Conservation (phyloP, 92 coral and sea anemone species). For the Isaurus tuberculatus region DNA sequence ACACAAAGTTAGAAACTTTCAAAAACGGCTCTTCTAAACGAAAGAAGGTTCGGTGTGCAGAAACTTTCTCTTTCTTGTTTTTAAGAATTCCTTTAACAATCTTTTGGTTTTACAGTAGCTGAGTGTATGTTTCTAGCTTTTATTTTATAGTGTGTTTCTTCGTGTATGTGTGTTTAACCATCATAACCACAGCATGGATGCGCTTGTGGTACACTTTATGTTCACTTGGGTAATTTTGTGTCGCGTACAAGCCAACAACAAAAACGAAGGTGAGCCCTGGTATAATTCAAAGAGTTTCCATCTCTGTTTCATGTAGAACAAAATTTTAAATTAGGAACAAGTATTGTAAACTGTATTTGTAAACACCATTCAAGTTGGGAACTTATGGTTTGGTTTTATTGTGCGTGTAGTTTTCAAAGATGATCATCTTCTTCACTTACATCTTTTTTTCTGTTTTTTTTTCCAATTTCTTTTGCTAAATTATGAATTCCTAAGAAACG, state of each 20-base stretch:
- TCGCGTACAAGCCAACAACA: constrained; percentile 1
- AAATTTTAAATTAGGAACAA: neutral
- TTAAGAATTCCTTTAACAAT: neutral
- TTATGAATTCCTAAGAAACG: neutral
- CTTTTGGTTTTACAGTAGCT: neutral
- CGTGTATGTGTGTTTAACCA: neutral
- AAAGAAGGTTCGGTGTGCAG: neutral
- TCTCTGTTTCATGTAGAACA: neutral
- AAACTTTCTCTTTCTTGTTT: constrained; percentile 14
- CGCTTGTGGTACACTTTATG: neutral
- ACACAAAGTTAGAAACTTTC: constrained; percentile 22
- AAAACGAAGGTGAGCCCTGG: constrained; percentile 22
- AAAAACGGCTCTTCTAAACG: constrained; percentile 3
- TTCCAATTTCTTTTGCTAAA: neutral
- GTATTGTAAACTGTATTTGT: neutral
- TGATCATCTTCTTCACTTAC: too few species aligned
- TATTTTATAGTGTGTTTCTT: neutral
- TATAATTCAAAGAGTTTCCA: neutral
- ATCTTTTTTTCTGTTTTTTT: neutral
- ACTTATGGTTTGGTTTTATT: too few species aligned
- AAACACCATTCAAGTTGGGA: neutral
- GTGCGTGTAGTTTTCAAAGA: too few species aligned
- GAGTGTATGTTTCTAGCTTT: neutral
- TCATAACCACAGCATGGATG: neutral
- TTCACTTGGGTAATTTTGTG: neutral